Percentiles rank a stretch among this genome's conserved stretches.
phyloP scores from a whole-genome alignment of 2,797 vertebrate genomes.

The Anas bernieri region DNA sequence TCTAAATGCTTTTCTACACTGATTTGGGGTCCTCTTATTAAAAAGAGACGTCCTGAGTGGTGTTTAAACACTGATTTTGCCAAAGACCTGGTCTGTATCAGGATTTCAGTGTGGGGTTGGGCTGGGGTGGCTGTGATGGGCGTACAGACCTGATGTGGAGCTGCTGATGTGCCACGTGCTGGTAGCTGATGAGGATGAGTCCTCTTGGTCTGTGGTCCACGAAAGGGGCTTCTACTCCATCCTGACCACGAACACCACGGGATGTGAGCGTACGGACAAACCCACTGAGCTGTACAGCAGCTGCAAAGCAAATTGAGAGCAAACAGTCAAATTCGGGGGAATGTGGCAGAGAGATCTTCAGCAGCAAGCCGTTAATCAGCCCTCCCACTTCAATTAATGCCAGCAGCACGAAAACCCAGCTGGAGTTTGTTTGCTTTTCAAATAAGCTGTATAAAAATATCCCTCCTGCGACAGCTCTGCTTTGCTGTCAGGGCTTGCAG shows the following conservation, averaged over 20 bases:
- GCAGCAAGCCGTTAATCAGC: neutral
- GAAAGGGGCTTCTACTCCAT: neutral
- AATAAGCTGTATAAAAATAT: neutral
- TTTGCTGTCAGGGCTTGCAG: neutral
- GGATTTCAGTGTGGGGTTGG: neutral
- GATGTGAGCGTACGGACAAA: neutral
- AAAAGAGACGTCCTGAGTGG: accelerated
- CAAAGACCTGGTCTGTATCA: neutral
- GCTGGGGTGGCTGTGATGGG: neutral
- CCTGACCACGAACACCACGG: neutral
- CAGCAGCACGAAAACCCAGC: conserved; percentile 10
- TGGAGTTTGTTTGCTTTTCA: conserved; percentile 35
- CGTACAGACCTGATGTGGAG: neutral
- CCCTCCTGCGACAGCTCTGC: neutral
- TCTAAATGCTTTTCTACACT: too few relatives aligned
- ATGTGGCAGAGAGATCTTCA: neutral
- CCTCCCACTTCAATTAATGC: neutral
- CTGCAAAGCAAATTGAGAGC: neutral
- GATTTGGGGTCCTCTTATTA: neutral
- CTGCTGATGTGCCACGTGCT: neutral
- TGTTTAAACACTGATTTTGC: neutral
- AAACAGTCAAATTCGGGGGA: neutral
- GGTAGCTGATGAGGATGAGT: neutral
- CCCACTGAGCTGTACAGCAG: accelerated
- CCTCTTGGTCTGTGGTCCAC: neutral